Percentiles rank a stretch among this genome's conserved stretches.
Evolutionary conservation across 2,113 vertebrate species (phyloP).

Genomic region (Raja brachyura): DNA sequence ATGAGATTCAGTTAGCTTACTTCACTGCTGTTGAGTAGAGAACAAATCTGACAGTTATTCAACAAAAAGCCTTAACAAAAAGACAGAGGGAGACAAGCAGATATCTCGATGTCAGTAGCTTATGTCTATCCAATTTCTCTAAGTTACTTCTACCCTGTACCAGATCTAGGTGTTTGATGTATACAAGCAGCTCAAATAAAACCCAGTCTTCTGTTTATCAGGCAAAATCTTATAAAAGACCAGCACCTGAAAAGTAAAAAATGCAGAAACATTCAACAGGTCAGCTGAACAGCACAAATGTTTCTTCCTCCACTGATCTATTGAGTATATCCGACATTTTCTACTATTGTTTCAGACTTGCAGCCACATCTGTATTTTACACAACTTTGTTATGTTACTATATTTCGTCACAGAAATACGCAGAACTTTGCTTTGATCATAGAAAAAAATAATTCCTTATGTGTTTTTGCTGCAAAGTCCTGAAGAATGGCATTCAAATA

Average conservation of each 20-base stretch:
- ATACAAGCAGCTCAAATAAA: background rate
- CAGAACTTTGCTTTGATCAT: background rate
- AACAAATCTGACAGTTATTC: background rate
- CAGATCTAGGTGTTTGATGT: background rate
- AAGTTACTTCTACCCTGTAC: background rate
- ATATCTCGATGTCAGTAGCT: background rate
- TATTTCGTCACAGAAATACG: background rate
- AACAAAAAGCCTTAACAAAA: background rate
- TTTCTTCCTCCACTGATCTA: no score
- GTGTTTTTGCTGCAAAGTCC: background rate
- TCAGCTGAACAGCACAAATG: no score
- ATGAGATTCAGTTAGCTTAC: conserved; percentile 23
- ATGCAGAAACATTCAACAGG: no score
- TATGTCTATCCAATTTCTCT: background rate
- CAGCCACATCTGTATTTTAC: no score
- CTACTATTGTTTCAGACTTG: no score
- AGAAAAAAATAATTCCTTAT: background rate
- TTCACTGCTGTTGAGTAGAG: background rate
- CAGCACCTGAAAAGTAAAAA: no score
- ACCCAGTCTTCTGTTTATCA: background rate
- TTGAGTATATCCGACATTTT: no score
- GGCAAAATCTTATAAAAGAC: no score
- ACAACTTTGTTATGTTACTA: background rate
- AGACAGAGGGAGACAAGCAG: background rate
- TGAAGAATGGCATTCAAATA: background rate